Evolutionary conservation across 2,888 invertebrate genomes (phyloP).

Genomic region (Acleris cristana): DNA sequence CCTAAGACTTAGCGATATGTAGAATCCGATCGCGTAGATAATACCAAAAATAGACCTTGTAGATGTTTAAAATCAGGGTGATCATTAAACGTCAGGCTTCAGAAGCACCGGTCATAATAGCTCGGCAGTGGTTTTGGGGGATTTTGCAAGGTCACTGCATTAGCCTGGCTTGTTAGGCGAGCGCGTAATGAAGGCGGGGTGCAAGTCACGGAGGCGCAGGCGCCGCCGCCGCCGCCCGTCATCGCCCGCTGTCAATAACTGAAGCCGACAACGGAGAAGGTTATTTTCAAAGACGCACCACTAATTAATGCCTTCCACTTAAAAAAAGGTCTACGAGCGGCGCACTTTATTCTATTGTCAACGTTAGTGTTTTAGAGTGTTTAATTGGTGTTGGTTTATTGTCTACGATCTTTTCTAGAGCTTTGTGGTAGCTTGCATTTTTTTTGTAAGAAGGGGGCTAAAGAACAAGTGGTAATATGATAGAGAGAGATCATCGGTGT

Average conservation of each 20-base stretch:
- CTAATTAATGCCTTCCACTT: conserved; percentile 77
- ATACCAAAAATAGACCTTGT: too few species aligned
- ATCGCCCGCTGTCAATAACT: conserved; percentile 75
- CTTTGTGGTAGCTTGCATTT: too few species aligned
- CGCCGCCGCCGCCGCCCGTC: conserved; percentile 72
- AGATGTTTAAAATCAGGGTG: conserved; percentile 65
- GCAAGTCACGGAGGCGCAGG: conserved; percentile 79
- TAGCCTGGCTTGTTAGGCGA: conserved; percentile 79
- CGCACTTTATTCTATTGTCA: conserved; percentile 72
- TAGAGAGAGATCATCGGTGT: too few species aligned
- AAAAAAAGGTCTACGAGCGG: conserved; percentile 68
- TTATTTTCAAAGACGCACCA: conserved; percentile 78
- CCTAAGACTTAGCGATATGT: too few species aligned
- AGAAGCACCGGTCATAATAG: conserved; percentile 49
- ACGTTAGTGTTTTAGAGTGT: conserved; percentile 54
- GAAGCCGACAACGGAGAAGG: conserved; percentile 77
- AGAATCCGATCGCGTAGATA: too few species aligned
- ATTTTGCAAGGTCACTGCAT: conserved; percentile 82
- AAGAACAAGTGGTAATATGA: too few species aligned
- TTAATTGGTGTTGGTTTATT: conserved; percentile 28
- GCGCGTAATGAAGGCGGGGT: conserved; percentile 72
- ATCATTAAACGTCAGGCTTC: conserved; percentile 81
- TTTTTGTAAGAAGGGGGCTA: too few species aligned
- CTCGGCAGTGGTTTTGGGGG: conserved; percentile 46
- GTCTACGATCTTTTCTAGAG: neutral